Base-by-base conservation (phyloP, 2,888 invertebrate species). In the Drosophila tanythrix region DNA sequence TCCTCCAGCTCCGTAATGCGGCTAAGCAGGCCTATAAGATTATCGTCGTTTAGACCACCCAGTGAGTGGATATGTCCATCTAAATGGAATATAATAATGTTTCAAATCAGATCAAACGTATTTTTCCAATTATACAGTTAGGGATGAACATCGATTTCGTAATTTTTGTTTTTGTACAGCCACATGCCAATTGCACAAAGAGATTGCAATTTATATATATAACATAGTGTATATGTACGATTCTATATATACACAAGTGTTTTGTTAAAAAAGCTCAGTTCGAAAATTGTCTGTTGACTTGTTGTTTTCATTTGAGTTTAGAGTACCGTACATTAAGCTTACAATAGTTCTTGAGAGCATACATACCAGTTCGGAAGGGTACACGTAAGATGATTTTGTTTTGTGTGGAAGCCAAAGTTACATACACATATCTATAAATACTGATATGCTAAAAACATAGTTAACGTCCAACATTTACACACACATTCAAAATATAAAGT, bases 1-100 rank as follows among this genome's bases (percentile, higher is more conserved):
- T 99, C 99, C 91, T 99, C 99, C 58, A 98, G 94, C 91, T 99
- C 99, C 74, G 98, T 96, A 2, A 98, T 96, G 90, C 97, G 95
- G 75, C 98, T 97, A 48, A 99, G 94, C 71, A 97, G 95, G 2
- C 95, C 95, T 35, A 96, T 95, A 43, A 97, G 94, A 91, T 97
- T 96, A 89, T 97, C 97, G 89, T 98, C 98, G 81, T 97, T 97
- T 38, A 95, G 94, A 71, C 96, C 96, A 72, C 96, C 96, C 68
- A 98, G 94, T 18, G 98, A 97, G 91, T 98, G 97, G 88, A 98
- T 95, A 82, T 97, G 96, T 10, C 96, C 96, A 94, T 96, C 97
- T 97, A 93, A 73, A 58, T 48, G 8, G 4, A 43, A 59, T 56
- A 50, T 3, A 13, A 50, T 50, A 4, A 11, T n/a, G 2, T 29